Base-by-base conservation (phyloP, 2,888 invertebrate species). In the Coelogynopora nodosa region DNA sequence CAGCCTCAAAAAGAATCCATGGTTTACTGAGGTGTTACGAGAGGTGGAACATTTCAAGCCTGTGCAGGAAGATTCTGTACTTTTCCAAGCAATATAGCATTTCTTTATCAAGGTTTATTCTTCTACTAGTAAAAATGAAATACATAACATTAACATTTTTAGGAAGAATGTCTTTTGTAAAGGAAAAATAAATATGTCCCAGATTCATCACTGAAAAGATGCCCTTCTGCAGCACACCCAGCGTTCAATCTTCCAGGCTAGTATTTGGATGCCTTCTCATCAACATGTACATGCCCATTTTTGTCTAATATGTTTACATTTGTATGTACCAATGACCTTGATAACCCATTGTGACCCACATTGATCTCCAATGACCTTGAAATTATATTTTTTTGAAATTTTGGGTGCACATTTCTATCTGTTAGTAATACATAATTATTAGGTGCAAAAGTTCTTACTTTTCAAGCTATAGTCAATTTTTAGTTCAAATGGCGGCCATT, bases 1-100 rank as follows among this genome's bases (percentile, higher is more conserved):
- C 74, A 74, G 27, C 74, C 74, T 74, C 27, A 74, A 74, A 74
- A 74, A 74, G 74, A 74, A 74, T 74, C 27, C 74, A n/a, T 74
- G 74, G 74, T 74, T 74, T 23, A 74, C 74, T 74, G 74, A 74
- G 5, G 74, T 74, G 23, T 74, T 74, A 74, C 74, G 74, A 74
- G 74, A 49, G 49, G 49, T 49, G 49, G 49, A 49, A 49, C 49
- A 49, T 10, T 49, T 49, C 49, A 49, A 49, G 49, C 5, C 49
- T 49, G 49, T 49, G 49, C 49, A 49, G 49, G 49, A 49, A 49
- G 49, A 49, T 49, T 49, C 49, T 49, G 49, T 10, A 49, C 49
- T 49, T 49, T 49, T 49, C 49, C 49, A 49, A 49, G 49, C 49
- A 49, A 49, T 49, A 49, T 18, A 49, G 18, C 49, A 49, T 49